These are phyloP conservation scores for Limnothrissa miodon DNA, from an alignment of 2,113 vertebrate species.

Conservation along the genomic window DNA sequence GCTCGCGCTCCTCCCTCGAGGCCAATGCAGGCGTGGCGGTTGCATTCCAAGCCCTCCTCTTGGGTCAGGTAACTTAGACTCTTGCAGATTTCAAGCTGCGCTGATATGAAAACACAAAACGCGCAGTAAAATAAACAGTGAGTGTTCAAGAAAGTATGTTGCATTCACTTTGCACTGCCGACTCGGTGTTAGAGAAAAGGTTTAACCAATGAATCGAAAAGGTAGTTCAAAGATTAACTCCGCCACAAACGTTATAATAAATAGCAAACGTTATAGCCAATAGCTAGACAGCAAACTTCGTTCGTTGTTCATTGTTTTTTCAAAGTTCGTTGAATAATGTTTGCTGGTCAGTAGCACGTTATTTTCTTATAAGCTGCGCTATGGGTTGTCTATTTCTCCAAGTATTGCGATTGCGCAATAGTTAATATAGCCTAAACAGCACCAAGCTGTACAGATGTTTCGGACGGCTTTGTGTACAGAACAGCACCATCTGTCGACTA, in stretches of 20 bases:
- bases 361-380: not conserved
- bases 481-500: slow-evolving; percentile 11
- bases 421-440: not conserved
- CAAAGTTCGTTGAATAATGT: not conserved
- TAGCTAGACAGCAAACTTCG: no score
- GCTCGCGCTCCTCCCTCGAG: slow-evolving; percentile 27
- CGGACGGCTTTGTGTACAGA: not conserved
- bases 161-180: not conserved
- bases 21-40: slow-evolving; percentile 25
- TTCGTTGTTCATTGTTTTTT: no score
- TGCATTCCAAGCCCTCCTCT: slow-evolving; percentile 24
- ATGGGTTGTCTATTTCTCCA: not conserved
- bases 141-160: not conserved
- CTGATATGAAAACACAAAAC: not conserved
- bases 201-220: not conserved
- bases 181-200: not conserved
- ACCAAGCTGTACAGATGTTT: not conserved
- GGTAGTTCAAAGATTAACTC: not conserved
- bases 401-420: not conserved
- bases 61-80: slow-evolving; percentile 38
- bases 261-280: no score
- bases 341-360: not conserved
- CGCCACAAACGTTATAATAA: not conserved
- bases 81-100: not conserved
- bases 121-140: not conserved